Conservation (phyloP, 2,113 vertebrate species). For the Dryoscopus gambensis region DNA sequence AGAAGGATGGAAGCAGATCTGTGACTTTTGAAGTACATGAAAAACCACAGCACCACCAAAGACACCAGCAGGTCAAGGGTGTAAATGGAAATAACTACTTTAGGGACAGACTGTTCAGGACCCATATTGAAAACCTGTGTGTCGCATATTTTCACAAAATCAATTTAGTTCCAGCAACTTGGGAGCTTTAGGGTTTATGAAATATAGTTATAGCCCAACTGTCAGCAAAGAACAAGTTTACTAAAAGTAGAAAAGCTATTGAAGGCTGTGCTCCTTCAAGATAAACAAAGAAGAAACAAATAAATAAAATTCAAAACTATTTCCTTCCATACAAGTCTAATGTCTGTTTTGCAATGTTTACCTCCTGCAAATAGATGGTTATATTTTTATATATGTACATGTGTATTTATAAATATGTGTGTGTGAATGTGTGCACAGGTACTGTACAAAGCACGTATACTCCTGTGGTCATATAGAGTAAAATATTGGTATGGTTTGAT, state of each 20-base stretch:
- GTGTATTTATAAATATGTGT: background rate
- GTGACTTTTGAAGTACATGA: slow-evolving; percentile 72
- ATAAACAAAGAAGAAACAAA: background rate
- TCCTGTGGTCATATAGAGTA: background rate
- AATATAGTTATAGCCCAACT: slow-evolving; percentile 71
- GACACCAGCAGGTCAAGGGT: slow-evolving; percentile 70
- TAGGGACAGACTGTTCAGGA: slow-evolving; percentile 70
- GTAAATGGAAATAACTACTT: slow-evolving; percentile 77
- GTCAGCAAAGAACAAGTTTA: slow-evolving; percentile 67
- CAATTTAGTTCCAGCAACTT: slow-evolving; percentile 72
- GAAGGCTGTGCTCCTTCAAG: slow-evolving; percentile 17
- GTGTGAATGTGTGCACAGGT: background rate
- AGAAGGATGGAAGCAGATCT: slow-evolving; percentile 70
- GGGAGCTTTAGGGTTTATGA: slow-evolving; percentile 67
- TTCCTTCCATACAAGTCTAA: background rate
- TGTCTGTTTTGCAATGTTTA: background rate
- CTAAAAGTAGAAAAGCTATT: slow-evolving; percentile 43
- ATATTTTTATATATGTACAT: background rate
- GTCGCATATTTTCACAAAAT: slow-evolving; percentile 74
- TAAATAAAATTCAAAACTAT: background rate
- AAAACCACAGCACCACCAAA: slow-evolving; percentile 62
- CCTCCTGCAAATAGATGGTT: background rate
- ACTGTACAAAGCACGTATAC: background rate
- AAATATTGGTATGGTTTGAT: background rate
- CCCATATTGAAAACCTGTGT: slow-evolving; percentile 63